These are phyloP conservation scores for Thaumetopoea pityocampa DNA, from an alignment of 1,140 invertebrate genomes.

Conservation along the genomic window DNA sequence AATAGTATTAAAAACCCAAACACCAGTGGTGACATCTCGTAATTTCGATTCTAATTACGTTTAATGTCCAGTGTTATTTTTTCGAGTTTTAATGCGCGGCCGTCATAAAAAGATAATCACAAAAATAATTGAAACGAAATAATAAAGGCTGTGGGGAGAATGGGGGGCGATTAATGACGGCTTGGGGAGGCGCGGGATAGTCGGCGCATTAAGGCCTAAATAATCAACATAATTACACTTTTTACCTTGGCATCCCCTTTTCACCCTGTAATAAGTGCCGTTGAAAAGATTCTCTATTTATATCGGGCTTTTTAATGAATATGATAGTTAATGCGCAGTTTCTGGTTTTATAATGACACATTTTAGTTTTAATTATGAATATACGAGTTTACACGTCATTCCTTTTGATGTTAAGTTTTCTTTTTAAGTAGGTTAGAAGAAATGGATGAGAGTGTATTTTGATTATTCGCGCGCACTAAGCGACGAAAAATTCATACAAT, in stretches of 20 bases:
- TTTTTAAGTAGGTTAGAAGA: too few species aligned
- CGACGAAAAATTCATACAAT: too few species aligned
- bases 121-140: slow-evolving; percentile 76
- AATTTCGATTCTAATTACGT: slow-evolving; percentile 69
- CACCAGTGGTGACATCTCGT: slow-evolving; percentile 50
- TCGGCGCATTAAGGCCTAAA: slow-evolving; percentile 72
- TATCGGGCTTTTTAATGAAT: slow-evolving; percentile 24
- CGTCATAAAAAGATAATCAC: slow-evolving; percentile 75
- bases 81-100: slow-evolving; percentile 69
- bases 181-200: slow-evolving; percentile 49
- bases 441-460: too few species aligned
- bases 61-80: slow-evolving; percentile 72
- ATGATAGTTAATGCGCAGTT: slow-evolving; percentile 25
- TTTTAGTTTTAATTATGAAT: too few species aligned
- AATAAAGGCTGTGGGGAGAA: slow-evolving; percentile 55
- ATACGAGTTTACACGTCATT: too few species aligned
- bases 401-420: too few species aligned
- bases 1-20: slow-evolving; percentile 20
- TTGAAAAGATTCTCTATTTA: slow-evolving; percentile 57
- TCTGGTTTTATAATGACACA: slow-evolving; percentile 8
- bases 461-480: too few species aligned
- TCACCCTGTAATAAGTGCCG: slow-evolving; percentile 54
- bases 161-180: slow-evolving; percentile 61
- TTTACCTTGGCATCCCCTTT: slow-evolving; percentile 61
- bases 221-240: slow-evolving; percentile 76